phyloP scores from a whole-genome alignment of 2,888 invertebrate species.

The Eurytoma adleriae region DNA sequence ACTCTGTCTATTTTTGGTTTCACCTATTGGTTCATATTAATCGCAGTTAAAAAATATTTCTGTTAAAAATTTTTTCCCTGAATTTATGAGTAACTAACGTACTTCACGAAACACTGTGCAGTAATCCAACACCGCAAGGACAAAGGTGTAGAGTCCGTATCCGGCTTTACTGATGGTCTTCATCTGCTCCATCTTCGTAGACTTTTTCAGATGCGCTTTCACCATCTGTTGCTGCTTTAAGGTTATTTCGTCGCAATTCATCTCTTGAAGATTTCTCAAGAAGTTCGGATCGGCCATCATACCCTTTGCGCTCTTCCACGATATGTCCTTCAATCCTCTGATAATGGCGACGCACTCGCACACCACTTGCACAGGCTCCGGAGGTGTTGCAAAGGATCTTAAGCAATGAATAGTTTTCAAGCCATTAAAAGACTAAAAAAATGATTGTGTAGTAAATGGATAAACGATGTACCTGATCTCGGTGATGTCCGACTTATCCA shows the following conservation, averaged over 20 bases:
- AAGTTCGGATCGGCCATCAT: slow-evolving; percentile 96
- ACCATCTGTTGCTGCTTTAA: slow-evolving; percentile 84
- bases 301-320: slow-evolving; percentile 93
- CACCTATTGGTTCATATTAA: slow-evolving; percentile 69
- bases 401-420: background rate
- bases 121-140: slow-evolving; percentile 92
- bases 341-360: slow-evolving; percentile 94
- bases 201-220: slow-evolving; percentile 84
- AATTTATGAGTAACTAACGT: background rate
- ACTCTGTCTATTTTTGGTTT: slow-evolving; percentile 91
- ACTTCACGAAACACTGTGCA: slow-evolving; percentile 91
- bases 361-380: slow-evolving; percentile 91
- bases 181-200: slow-evolving; percentile 89
- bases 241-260: slow-evolving; percentile 89
- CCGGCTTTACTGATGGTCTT: slow-evolving; percentile 90
- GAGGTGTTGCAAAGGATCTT: slow-evolving; percentile 93
- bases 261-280: slow-evolving; percentile 86
- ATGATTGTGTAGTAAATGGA: background rate
- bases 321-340: slow-evolving; percentile 88
- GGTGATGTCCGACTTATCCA: slow-evolving; percentile 94
- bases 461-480: slow-evolving; percentile 81
- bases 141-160: slow-evolving; percentile 89
- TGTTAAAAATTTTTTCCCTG: slow-evolving; percentile 64
- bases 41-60: background rate
- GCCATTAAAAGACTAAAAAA: background rate